Conservation (phyloP, 2,888 invertebrate genomes). For the Apodemia mormo region DNA sequence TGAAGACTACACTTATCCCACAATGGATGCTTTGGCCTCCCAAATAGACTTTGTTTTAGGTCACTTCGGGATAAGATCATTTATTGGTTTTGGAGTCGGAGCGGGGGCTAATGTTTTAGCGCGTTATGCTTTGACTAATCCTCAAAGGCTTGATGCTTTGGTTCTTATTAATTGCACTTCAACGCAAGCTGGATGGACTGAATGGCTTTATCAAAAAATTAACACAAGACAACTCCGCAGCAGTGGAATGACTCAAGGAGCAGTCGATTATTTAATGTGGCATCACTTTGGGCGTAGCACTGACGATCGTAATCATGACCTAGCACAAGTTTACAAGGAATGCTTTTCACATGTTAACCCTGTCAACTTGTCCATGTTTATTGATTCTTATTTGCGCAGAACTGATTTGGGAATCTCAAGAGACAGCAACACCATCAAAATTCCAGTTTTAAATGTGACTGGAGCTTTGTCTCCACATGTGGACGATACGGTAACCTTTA, state of each 20-base stretch:
- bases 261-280: conserved; percentile 99
- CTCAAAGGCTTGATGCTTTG: conserved; percentile 94
- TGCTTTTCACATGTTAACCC: conserved; percentile 97
- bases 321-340: conserved; percentile 95
- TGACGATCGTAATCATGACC: conserved; percentile 95
- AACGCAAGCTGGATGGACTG: conserved; percentile 98
- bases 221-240: conserved; percentile 93
- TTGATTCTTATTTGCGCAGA: conserved; percentile 96
- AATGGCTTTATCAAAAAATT: conserved; percentile 99
- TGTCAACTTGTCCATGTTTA: conserved; percentile 95
- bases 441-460: conserved; percentile 96
- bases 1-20: conserved; percentile 94
- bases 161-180: conserved; percentile 97
- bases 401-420: conserved; percentile 92
- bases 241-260: conserved; percentile 95
- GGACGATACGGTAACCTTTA: conserved; percentile 98
- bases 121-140: conserved; percentile 93
- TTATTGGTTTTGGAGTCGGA: conserved; percentile 98
- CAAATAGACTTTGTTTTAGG: conserved; percentile 95
- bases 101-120: conserved; percentile 98
- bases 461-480: conserved; percentile 97
- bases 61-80: conserved; percentile 92
- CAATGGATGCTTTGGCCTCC: conserved; percentile 97
- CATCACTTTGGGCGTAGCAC: conserved; percentile 97
- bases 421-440: conserved; percentile 84